Base-by-base conservation (phyloP, 2,797 vertebrate species). In the Mustela erminea region DNA sequence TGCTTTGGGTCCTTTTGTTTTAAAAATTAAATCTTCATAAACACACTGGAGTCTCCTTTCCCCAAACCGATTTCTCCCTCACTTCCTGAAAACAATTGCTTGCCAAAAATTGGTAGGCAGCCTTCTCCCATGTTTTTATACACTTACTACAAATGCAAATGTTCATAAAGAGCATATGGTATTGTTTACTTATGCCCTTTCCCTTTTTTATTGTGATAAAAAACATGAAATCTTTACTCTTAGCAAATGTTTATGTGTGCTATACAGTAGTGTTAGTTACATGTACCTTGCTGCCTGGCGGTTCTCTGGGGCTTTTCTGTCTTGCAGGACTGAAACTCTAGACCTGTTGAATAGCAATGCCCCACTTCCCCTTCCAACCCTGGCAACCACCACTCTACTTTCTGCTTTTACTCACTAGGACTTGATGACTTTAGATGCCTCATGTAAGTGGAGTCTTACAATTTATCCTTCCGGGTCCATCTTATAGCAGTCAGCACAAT, bases 1-100 rank as follows among this genome's bases (percentile, higher is more conserved):
- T 60, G 41, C 35, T 89, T 89, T 27, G 43, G 38, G 52, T 62
- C 4, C n/a, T 68, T 68, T 87, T 66, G 49, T 93, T 87, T 90
- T 62, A 91, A 90, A 90, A 95, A 68, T 66, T 58, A 85, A 81
- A 92, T 82, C 4, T n/a, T 90, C 46, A 75, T 20, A 54, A n/a
- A 46, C 60, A 43, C 17, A 20, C 10, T 35, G 35, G 60, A 77
- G 1, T 81, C 21, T 84, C 3, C 32, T 18, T n/a, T 80, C 25
- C n/a, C 21, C 13, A 78, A 21, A 56, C 7, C 46, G n/a, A 27
- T 41, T 64, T 80, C 54, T 80, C 74, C 93, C 12, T 83, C 25
- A 1, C 13, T 66, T 43, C 14, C 60, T 49, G 49, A 25, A 86
- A 52, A 80, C 20, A 68, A 58, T 4, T 41, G 13, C 60, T 80